Base-by-base conservation (phyloP, 2,888 invertebrate genomes). In the Ypsolopha sequella region DNA sequence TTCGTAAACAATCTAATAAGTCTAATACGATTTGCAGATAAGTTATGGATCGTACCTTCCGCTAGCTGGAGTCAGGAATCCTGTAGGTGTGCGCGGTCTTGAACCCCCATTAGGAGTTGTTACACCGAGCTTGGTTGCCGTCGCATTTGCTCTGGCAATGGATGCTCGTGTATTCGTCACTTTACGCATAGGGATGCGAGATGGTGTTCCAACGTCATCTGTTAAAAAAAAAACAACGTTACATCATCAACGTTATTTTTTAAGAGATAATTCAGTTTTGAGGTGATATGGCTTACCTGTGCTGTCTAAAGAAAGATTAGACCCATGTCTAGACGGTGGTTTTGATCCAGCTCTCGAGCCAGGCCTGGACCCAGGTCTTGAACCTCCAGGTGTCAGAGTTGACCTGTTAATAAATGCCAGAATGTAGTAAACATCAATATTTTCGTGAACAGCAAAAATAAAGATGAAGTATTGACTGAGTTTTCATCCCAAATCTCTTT, bases 311-410 rank as follows among this genome's bases (percentile, higher is more conserved):
- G 96, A 96, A 55, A 95, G 89, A 68, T 95, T 96, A 46, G 97
- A 97, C 59, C 97, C 97, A 70, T 97, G 95, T 63, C 97, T 91
- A 60, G 97, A 97, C 24, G 96, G 95, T 58, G 97, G 97, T 77
- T 97, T 96, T 56, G 95, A 95, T 55, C 95, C 95, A 55, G 94
- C 90, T 61, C 96, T 89, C 59, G 95, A 95, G 36, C 93, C 92
- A 45, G 96, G 94, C 64, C 96, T 89, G 54, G 96, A 96, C 54
- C 93, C 91, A 44, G 96, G 96, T 69, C 96, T 90, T 51, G 93
- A 93, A 50, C 93, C 93, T 66, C 93, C 93, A 54, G 94, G 94
- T 47, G 94, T 94, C 58, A 93, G 73, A 35, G 91, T 91, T 48
- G 91, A 91, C 68, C 92, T 90, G 63, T 75, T 52, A 14, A 34